Percentiles rank a stretch among this genome's conserved stretches.
phyloP scores from a whole-genome alignment of 2,888 invertebrate genomes.

The Tigriopus californicus region DNA sequence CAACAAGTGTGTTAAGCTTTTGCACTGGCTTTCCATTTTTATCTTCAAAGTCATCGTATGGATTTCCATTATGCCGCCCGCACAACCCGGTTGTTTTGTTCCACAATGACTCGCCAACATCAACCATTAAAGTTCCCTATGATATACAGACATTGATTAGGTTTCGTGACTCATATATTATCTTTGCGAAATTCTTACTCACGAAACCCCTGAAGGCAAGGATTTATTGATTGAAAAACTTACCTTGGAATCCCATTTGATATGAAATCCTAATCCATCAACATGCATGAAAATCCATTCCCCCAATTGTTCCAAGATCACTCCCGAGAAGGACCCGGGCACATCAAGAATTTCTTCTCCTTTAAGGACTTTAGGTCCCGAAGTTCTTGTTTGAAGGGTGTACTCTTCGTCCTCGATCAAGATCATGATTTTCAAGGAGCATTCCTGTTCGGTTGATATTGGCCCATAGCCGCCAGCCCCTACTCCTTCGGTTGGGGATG shows the following conservation, averaged over 20 bases:
- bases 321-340: conserved; percentile 49
- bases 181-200: too few species aligned
- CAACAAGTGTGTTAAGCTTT: conserved; percentile 27
- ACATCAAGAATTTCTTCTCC: conserved; percentile 40
- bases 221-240: too few species aligned
- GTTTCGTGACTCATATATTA: too few species aligned
- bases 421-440: background rate
- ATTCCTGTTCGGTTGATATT: background rate
- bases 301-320: conserved; percentile 50
- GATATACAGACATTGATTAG: conserved; percentile 29
- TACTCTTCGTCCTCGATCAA: too few species aligned
- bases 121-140: conserved; percentile 39
- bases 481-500: background rate
- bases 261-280: conserved; percentile 42
- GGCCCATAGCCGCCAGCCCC: background rate
- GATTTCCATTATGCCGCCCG: conserved; percentile 51
- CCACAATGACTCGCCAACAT: conserved; percentile 48
- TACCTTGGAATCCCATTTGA: conserved; percentile 57
- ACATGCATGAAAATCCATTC: conserved; percentile 47
- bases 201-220: too few species aligned
- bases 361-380: background rate
- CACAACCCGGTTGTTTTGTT: conserved; percentile 64
- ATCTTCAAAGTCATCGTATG: conserved; percentile 45
- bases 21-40: conserved; percentile 36
- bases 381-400: background rate